Conservation (phyloP, 2,113 vertebrate genomes). For the Typhlomys cinereus region DNA sequence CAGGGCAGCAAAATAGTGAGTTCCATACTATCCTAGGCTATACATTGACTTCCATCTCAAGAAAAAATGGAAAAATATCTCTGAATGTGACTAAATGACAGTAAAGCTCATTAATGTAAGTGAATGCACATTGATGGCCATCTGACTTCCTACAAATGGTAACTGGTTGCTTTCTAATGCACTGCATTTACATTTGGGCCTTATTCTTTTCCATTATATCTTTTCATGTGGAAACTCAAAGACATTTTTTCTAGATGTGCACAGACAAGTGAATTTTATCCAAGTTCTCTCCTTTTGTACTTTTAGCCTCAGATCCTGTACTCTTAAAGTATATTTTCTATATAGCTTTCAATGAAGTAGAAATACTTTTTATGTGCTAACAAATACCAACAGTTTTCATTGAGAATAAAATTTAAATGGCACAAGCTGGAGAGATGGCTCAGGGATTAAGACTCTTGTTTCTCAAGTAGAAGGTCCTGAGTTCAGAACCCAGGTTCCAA, state of each 20-base stretch:
- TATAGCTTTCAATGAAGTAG: constrained; percentile 18
- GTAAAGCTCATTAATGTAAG: constrained; percentile 1
- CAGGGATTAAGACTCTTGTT: no score
- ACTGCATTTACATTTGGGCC: not conserved
- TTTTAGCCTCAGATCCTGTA: not conserved
- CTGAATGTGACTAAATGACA: not conserved
- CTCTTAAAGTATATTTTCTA: not conserved
- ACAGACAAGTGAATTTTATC: not conserved
- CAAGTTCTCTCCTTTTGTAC: not conserved
- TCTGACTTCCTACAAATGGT: not conserved
- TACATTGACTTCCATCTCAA: no score
- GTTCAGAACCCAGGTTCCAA: no score
- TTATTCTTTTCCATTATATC: constrained; percentile 16
- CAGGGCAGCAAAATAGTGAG: not conserved
- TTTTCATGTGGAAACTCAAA: not conserved
- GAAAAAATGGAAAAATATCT: not conserved
- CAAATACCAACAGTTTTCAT: not conserved
- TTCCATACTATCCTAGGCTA: no score
- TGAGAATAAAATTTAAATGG: not conserved
- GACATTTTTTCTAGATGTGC: not conserved
- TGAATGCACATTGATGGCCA: not conserved
- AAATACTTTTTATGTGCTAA: not conserved
- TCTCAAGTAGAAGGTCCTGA: no score
- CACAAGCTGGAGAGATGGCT: no score
- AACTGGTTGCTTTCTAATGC: not conserved